Evolutionary conservation across 2,888 invertebrate genomes (phyloP).

Genomic region (Hypsopygia costalis): DNA sequence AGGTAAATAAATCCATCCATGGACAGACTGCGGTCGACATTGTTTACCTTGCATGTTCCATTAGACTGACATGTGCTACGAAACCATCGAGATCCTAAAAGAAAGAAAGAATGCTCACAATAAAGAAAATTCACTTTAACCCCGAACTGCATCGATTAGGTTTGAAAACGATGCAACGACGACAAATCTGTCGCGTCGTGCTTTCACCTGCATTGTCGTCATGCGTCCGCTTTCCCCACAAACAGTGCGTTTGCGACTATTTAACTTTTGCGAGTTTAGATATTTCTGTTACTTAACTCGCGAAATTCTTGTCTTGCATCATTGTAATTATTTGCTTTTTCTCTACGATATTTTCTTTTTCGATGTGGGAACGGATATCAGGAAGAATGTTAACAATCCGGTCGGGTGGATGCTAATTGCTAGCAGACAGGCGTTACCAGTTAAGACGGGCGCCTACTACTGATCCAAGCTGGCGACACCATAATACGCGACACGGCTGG

Average conservation of each 20-base stretch:
- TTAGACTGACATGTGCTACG: too few species aligned
- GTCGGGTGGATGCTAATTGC: constrained; percentile 61
- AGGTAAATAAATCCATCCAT: too few species aligned
- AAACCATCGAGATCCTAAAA: too few species aligned
- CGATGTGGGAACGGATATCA: constrained; percentile 49
- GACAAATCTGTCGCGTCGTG: constrained; percentile 35
- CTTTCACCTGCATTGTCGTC: constrained; percentile 62
- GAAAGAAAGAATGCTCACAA: too few species aligned
- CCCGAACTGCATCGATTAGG: constrained; percentile 22
- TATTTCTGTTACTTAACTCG: constrained; percentile 25
- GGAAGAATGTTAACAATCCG: constrained; percentile 60
- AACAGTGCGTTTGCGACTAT: constrained; percentile 22
- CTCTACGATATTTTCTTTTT: constrained; percentile 35
- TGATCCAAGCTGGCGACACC: constrained; percentile 3
- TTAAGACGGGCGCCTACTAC: constrained; percentile 11
- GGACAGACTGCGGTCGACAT: too few species aligned
- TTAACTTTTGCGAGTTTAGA: constrained; percentile 34
- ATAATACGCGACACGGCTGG: neutral
- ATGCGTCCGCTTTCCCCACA: constrained; percentile 25
- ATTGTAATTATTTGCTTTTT: constrained; percentile 34
- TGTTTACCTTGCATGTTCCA: too few species aligned
- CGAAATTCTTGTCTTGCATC: constrained; percentile 32
- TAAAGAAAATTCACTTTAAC: too few species aligned
- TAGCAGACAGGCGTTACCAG: constrained; percentile 43
- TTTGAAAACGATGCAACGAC: constrained; percentile 35